These are phyloP conservation scores for Drosophila littoralis DNA, from an alignment of 1,140 invertebrate species.

Conservation along the genomic window DNA sequence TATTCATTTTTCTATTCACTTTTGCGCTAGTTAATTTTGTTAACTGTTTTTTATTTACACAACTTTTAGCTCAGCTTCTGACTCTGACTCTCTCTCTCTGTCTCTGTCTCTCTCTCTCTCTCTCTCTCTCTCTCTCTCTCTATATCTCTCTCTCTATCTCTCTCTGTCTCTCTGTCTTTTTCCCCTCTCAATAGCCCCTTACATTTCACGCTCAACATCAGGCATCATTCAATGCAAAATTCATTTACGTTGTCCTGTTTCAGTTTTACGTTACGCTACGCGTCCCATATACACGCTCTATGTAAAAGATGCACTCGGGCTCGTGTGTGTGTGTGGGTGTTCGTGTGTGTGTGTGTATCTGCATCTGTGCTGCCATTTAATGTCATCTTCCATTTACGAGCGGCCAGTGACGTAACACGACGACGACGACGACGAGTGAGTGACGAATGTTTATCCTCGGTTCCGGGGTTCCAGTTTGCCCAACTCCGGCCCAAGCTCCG, in stretches of 20 bases:
- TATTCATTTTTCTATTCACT: not conserved
- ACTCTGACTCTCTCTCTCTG: slow-evolving; percentile 7
- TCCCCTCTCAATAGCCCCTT: slow-evolving; percentile 9
- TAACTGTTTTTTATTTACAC: not conserved
- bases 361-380: slow-evolving; percentile 37
- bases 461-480: slow-evolving; percentile 31
- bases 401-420: slow-evolving; percentile 66
- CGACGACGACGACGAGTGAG: slow-evolving; percentile 26
- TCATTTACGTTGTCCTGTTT: slow-evolving; percentile 81
- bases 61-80: not conserved
- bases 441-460: slow-evolving; percentile 59
- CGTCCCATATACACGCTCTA: slow-evolving; percentile 48
- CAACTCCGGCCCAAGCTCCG: not conserved
- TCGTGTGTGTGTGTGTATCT: slow-evolving; percentile 13
- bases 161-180: slow-evolving; percentile 3
- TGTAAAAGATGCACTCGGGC: not conserved
- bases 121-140: not conserved
- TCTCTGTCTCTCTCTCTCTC: not conserved
- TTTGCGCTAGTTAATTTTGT: slow-evolving; percentile 14
- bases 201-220: slow-evolving; percentile 12
- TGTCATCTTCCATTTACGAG: slow-evolving; percentile 64
- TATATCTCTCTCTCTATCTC: slow-evolving; percentile 4
- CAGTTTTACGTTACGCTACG: slow-evolving; percentile 79
- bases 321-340: slow-evolving; percentile 9
- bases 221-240: slow-evolving; percentile 81